phyloP scores from a whole-genome alignment of 1,140 invertebrate species.

The Heliconius melpomene region DNA sequence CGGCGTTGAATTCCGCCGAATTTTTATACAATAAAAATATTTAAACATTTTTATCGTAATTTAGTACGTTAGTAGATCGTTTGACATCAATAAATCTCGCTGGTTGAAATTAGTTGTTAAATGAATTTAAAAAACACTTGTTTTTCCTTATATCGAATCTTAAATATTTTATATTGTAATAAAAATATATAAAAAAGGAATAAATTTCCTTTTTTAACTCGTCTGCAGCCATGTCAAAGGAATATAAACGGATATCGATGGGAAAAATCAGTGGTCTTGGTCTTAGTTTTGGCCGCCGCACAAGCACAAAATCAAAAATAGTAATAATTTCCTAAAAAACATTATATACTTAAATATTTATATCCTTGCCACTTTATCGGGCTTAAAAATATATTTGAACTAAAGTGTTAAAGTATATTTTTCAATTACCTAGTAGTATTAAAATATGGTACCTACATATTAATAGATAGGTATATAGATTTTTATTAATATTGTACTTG shows the following conservation, averaged over 20 bases:
- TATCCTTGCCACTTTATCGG: not conserved
- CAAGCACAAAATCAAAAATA: slow-evolving; percentile 52
- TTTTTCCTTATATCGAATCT: not conserved
- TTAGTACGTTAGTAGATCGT: too few relatives aligned
- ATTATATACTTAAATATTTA: not conserved
- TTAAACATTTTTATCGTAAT: too few relatives aligned
- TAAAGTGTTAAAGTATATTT: too few relatives aligned
- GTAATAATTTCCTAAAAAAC: slow-evolving; percentile 34
- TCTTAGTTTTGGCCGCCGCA: slow-evolving; percentile 32
- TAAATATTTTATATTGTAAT: not conserved
- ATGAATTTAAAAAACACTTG: too few relatives aligned
- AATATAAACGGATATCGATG: slow-evolving; percentile 49
- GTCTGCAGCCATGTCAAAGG: slow-evolving; percentile 45
- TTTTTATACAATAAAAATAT: too few relatives aligned
- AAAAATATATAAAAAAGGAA: not conserved
- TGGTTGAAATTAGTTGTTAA: not conserved
- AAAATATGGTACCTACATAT: too few relatives aligned
- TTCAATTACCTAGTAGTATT: too few relatives aligned
- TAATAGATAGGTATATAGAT: too few relatives aligned
- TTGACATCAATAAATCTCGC: not conserved
- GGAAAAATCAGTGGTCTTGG: slow-evolving; percentile 41
- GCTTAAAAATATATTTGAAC: not conserved
- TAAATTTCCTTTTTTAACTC: not conserved
- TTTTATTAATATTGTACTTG: too few relatives aligned
- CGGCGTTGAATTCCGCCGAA: too few relatives aligned